Evolutionary conservation across 2,113 vertebrate genomes (phyloP), one percentile per base, ranked within the genome.

Genomic region (Ceuthmochares aereus): DNA sequence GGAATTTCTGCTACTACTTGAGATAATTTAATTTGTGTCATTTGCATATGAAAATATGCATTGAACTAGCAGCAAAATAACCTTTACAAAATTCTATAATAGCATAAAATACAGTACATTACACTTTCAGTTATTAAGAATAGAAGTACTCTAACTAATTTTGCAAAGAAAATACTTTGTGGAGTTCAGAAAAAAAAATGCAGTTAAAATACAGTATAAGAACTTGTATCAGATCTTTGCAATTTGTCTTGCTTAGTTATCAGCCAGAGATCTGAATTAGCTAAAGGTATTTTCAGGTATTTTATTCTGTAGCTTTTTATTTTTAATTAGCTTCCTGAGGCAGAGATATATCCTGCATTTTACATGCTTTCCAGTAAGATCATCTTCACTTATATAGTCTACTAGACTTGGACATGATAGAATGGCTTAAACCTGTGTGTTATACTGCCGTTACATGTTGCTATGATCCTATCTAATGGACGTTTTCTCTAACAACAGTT

Each of bases 21-120:
- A 95, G 85, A 94, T 97, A 97, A 98, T 98, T 97, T 96, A 97
- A 97, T 97, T 97, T 98, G 82, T 93, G 73, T 89, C 79, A 97
- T 98, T 98, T 98, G 96, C 97, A 97, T 96, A 97, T 73, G 95
- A 96, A 97, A 97, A 94, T 93, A 93, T 93, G 92, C 86, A 92
- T 42, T 91, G 93, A 94, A 93, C 75, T 82, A 94, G 66, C 51
- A 96, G 91, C 81, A 86, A 95, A 96, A 94, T 96, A 97, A 95
- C 74, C 72, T 97, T 97, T 96, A 95, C 60, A 86, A 70, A 97
- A 92, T 93, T 82, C 69, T 82, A 34, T 84, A 94, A 93, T 59
- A 89, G 49, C 90, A 87, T 93, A 95, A 94, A 94, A 92, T 90
- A 93, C 78, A 94, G 87, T 52, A 83, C 70, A 85, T 92, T 96